Base-by-base conservation (phyloP, 1,140 invertebrate species). In the Macrosteles quadrilineatus region DNA sequence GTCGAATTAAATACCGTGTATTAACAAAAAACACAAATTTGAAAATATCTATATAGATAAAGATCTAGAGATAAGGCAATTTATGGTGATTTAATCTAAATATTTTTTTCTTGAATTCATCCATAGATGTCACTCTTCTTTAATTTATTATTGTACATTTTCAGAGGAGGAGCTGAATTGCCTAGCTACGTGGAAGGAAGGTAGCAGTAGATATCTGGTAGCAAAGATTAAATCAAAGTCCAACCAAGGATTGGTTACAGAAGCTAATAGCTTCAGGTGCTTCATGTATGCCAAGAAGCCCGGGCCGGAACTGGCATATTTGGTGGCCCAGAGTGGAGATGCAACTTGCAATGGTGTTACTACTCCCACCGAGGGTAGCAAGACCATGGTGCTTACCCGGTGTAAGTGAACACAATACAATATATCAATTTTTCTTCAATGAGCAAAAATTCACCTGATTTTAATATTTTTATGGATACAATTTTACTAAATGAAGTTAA, bases 161-260 rank as follows among this genome's bases (percentile, higher is more conserved):
- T 45, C 81, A 94, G 92, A 89, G 67, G 91, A 94, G 78, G 91
- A 93, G 80, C 80, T 94, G 31, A 86, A 90, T 76, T 95, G 93
- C 76, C 80, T 94, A 47, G 93, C 90, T 0, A 87, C 87, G 14
- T 95, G 93, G 93, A 93, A 91, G 78, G 92, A 95, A 77, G 91
- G 92, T 36, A 92, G 90, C 65, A 87, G 88, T 4, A 83, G 88
- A 70, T 95, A 94, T 79, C 83, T 95, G 36, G 90, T 95, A 43
- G 92, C 91, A 0, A 85, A 85, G 79, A 62, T 69, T 6, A 36
- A 69, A 27, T 76, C 87, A 75, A 79, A 80, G 69, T 36, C 32
- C 32, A 79, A 85, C 75, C 78, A 78, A 71, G 84, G 83, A 67
- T 81, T 82, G 32, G 81, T 81, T 17, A 81, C 81, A 21, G 82